A percentile compares a stretch with the other conserved stretches of the same genome.
These are phyloP conservation scores for Alces alces DNA, from an alignment of 2,113 vertebrate genomes.

Conservation along the genomic window DNA sequence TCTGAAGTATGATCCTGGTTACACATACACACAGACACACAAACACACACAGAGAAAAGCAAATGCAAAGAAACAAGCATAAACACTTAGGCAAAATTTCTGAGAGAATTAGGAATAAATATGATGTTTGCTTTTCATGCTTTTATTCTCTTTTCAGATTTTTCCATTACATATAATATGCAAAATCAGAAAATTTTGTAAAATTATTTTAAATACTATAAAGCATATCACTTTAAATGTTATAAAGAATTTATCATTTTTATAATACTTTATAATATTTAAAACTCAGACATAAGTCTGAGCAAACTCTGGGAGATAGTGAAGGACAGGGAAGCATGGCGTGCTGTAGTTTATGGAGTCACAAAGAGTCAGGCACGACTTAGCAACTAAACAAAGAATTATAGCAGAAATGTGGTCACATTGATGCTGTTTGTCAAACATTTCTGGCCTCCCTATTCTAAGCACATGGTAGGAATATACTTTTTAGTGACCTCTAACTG, in stretches of 20 bases:
- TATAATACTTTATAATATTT: not conserved
- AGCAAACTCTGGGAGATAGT: not conserved
- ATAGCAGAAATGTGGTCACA: not conserved
- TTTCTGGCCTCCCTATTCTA: not conserved
- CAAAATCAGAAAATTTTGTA: not conserved
- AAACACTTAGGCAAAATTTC: not conserved
- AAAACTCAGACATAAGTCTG: not conserved
- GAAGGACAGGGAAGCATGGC: not conserved
- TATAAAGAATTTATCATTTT: not conserved
- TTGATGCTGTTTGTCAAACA: not conserved
- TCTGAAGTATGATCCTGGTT: not conserved
- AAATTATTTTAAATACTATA: not conserved
- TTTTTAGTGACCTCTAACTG: not conserved
- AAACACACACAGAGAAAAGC: not conserved
- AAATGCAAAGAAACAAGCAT: not conserved
- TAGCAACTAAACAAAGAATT: not conserved
- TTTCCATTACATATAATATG: not conserved
- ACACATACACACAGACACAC: not conserved
- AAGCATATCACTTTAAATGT: not conserved
- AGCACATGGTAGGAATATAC: not conserved
- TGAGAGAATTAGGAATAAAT: slow-evolving; percentile 4
- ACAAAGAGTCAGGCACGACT: not conserved
- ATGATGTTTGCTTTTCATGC: not conserved
- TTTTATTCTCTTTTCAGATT: not conserved
- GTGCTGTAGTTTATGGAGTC: not conserved